Conservation (phyloP, 1,140 invertebrate genomes). For the Ceratitis capitata region DNA sequence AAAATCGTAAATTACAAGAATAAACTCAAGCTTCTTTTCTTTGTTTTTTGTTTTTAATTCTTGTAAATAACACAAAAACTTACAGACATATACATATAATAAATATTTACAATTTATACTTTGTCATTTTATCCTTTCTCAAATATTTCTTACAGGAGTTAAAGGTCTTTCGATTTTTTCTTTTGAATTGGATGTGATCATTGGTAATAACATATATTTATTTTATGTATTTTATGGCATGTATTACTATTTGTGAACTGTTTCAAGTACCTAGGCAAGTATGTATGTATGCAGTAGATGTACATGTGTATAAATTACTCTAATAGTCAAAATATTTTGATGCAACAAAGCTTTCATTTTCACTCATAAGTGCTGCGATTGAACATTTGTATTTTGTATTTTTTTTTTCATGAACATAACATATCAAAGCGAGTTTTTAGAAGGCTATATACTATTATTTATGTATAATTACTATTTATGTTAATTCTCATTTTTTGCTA, state of each 20-base stretch:
- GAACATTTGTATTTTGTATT: not conserved
- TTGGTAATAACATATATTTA: not conserved
- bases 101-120: not conserved
- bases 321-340: not conserved
- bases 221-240: not conserved
- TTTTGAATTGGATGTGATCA: not conserved
- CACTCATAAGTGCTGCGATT: not conserved
- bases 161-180: not conserved
- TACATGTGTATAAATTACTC: not conserved
- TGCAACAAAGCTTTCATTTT: not conserved
- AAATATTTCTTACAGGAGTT: no score
- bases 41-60: not conserved
- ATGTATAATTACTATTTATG: not conserved
- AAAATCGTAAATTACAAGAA: no score
- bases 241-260: not conserved
- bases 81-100: not conserved
- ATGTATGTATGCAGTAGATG: not conserved
- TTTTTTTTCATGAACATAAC: not conserved
- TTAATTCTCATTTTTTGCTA: not conserved
- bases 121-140: not conserved
- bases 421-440: not conserved
- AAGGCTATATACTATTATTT: not conserved
- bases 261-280: not conserved
- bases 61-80: slow-evolving; percentile 2
- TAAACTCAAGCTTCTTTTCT: not conserved